phyloP scores from a whole-genome alignment of 2,113 vertebrate genomes.

The Monarcha castaneiventris region DNA sequence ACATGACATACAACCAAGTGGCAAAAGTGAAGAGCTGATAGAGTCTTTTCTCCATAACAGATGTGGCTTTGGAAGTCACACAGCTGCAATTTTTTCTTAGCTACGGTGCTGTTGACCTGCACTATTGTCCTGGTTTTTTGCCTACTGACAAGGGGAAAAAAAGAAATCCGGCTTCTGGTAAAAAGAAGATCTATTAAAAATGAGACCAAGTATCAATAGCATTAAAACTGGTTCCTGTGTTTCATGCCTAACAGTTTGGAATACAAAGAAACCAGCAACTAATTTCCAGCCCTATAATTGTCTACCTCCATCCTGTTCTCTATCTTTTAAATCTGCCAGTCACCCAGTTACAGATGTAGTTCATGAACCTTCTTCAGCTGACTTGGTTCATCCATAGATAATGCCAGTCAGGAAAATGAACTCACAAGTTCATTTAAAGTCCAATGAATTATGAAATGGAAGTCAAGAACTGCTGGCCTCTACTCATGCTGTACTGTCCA shows the following conservation, averaged over 20 bases:
- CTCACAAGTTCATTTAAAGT: background rate
- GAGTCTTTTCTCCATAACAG: background rate
- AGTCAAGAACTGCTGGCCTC: background rate
- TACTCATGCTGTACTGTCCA: background rate
- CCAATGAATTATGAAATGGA: conserved; percentile 3
- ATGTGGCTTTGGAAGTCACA: background rate
- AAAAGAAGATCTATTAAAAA: background rate
- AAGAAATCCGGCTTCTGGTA: background rate
- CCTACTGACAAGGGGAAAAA: background rate
- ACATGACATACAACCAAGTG: background rate
- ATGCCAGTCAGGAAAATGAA: background rate
- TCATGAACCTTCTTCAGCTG: background rate
- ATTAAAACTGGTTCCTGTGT: background rate
- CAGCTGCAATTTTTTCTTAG: background rate
- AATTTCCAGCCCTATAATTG: background rate
- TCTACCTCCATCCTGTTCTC: background rate
- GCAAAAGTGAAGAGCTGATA: background rate
- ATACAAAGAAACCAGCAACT: background rate
- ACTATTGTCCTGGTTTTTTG: background rate
- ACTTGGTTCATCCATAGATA: background rate
- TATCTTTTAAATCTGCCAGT: background rate
- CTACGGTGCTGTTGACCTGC: fast-evolving
- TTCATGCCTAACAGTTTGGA: background rate
- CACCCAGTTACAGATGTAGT: background rate
- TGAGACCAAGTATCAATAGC: background rate